phyloP scores from a whole-genome alignment of 1,140 invertebrate species.

The Panulirus ornatus region DNA sequence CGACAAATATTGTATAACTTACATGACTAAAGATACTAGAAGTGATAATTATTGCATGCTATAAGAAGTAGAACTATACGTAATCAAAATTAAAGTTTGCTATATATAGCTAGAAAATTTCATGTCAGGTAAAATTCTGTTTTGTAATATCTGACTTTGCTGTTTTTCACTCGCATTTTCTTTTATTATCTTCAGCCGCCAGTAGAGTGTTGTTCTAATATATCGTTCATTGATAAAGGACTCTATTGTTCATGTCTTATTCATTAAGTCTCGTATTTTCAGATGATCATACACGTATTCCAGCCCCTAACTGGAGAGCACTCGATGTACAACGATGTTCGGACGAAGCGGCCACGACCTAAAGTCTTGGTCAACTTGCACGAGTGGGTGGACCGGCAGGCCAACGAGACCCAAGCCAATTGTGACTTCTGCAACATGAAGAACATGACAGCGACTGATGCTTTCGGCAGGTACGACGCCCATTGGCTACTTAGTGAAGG shows the following conservation, averaged over 20 bases:
- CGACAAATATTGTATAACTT: neutral
- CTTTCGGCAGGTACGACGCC: constrained; percentile 35
- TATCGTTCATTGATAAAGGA: too few relatives aligned
- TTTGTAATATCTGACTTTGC: too few relatives aligned
- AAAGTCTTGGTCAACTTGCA: neutral
- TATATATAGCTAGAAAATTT: neutral
- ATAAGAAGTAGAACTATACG: neutral
- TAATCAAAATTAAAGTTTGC: neutral
- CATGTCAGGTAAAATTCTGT: too few relatives aligned
- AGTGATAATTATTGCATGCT: too few relatives aligned
- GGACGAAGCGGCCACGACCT: constrained; percentile 77
- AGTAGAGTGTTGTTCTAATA: too few relatives aligned
- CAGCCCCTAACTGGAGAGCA: constrained; percentile 78
- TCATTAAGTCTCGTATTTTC: neutral
- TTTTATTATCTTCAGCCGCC: neutral
- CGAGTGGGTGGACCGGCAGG: constrained; percentile 28
- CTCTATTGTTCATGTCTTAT: constrained; percentile 21
- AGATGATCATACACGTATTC: constrained; percentile 77
- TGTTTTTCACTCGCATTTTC: neutral
- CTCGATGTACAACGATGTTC: constrained; percentile 78
- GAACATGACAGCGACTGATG: constrained; percentile 40
- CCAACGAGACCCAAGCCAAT: neutral
- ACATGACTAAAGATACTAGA: too few relatives aligned
- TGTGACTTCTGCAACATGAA: constrained; percentile 52
- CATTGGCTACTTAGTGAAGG: too few relatives aligned